phyloP scores from a whole-genome alignment of 2,888 invertebrate species.

The Nasonia oneida region DNA sequence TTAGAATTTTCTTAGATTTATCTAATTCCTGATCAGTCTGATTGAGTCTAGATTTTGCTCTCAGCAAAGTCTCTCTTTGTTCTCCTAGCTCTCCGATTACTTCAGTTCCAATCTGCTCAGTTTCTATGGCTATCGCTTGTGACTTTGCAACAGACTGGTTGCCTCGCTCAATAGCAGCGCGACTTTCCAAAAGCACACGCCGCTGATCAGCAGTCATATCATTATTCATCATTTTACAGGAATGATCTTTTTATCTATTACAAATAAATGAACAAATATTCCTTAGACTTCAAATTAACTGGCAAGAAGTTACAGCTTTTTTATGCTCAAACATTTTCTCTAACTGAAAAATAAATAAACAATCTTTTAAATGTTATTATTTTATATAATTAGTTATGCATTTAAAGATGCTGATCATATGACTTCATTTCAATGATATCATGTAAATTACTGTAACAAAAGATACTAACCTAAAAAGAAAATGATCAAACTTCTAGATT shows the following conservation, averaged over 20 bases:
- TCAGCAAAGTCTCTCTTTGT: conserved; percentile 87
- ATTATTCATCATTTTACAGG: conserved; percentile 70
- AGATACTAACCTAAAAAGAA: conserved; percentile 26
- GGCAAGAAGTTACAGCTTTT: not conserved
- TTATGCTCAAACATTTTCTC: not conserved
- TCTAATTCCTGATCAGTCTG: conserved; percentile 87
- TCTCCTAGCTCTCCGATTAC: conserved; percentile 88
- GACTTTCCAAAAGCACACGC: conserved; percentile 82
- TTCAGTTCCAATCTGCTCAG: conserved; percentile 88
- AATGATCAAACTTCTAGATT: not conserved
- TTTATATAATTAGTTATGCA: not conserved
- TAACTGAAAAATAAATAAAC: not conserved
- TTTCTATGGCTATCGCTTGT: conserved; percentile 88
- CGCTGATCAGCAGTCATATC: conserved; percentile 82
- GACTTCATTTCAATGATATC: not conserved
- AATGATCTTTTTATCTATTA: not conserved
- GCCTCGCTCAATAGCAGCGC: conserved; percentile 82
- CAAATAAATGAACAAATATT: not conserved
- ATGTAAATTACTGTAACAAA: not conserved
- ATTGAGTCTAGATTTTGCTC: conserved; percentile 84
- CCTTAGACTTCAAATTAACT: not conserved
- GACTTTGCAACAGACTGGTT: conserved; percentile 85
- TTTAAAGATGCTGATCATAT: not conserved
- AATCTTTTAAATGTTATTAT: not conserved
- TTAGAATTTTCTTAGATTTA: conserved; percentile 84